Conservation (phyloP, 1,140 invertebrate genomes). For the Asobara japonica region DNA sequence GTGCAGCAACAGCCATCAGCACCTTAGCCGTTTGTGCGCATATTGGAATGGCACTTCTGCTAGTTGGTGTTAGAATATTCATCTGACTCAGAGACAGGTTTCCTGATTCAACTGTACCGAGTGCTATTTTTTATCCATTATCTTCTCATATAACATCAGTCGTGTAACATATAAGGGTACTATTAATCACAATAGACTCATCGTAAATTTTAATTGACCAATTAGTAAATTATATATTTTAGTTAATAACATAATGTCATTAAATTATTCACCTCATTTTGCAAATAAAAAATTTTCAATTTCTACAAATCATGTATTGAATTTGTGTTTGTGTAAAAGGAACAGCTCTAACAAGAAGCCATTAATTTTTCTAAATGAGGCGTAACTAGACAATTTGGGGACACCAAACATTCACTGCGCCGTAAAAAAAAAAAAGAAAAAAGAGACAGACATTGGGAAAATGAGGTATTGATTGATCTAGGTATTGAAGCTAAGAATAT, state of each 20-base stretch:
- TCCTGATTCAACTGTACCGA: not conserved
- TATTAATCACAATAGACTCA: not conserved
- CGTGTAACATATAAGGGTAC: not conserved
- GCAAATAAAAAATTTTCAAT: not conserved
- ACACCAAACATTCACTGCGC: no score
- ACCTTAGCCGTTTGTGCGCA: conserved; percentile 48
- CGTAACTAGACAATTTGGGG: no score
- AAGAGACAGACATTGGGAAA: no score
- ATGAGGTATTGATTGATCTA: no score
- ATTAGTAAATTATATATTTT: not conserved
- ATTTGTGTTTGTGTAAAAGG: no score
- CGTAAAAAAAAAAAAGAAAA: no score
- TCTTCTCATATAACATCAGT: not conserved
- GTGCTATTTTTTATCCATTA: not conserved
- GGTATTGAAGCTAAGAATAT: no score
- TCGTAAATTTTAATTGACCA: not conserved
- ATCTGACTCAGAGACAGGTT: conserved; percentile 40
- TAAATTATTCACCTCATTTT: not conserved
- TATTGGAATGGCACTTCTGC: conserved; percentile 46
- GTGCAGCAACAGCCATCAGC: conserved; percentile 39
- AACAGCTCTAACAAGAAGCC: no score
- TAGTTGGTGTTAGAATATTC: conserved; percentile 40
- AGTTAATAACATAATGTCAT: not conserved
- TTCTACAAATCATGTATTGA: no score
- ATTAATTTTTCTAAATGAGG: no score